Base-by-base conservation (phyloP, 37 sponge, comb jelly and placozoan species). In the Petrosia ficiformis region DNA sequence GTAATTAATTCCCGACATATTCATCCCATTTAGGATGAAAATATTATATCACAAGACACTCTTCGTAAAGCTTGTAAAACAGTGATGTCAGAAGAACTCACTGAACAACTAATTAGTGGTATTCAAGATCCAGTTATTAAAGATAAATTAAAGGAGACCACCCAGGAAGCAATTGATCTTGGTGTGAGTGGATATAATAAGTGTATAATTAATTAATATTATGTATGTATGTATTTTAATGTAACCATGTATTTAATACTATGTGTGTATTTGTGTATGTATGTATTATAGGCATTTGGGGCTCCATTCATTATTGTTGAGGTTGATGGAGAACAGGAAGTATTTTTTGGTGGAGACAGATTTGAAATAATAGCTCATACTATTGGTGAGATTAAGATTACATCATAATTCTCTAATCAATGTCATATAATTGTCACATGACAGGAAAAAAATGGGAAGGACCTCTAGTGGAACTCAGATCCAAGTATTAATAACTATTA, bases 161-260 rank as follows among this genome's bases (percentile, higher is more conserved):
- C 91, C 22, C 84, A 90, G 63, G 91, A 90, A 76, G 86, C 82
- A 30, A 67, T 90, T 28, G 86, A 83, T 28, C 58, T 79, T 1
- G 91, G 91, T 63, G 91, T 90, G 42, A 66, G 82, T 32, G 40
- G 44, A 54, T 21, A 63, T 34, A 42, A 63, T 76, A 16, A n/a
- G 39, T 57, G 56, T 43, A 26, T 72, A 30, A 16, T 42, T 72
- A 10, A 16, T 80, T 37, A 29, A 52, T 52, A 74, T n/a, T 26
- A 24, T 61, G 63, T n/a, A n/a, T n/a, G n/a, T n/a, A n/a, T n/a
- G n/a, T n/a, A n/a, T n/a, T n/a, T n/a, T n/a, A n/a, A n/a, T n/a
- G n/a, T n/a, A n/a, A n/a, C n/a, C n/a, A n/a, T n/a, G n/a, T 8
- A 48, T 19, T 48, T 19, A 48, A 48, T 14, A 48, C 54, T 48